Evolutionary conservation across 2,113 vertebrate genomes (phyloP).

Genomic region (Pedetes capensis): DNA sequence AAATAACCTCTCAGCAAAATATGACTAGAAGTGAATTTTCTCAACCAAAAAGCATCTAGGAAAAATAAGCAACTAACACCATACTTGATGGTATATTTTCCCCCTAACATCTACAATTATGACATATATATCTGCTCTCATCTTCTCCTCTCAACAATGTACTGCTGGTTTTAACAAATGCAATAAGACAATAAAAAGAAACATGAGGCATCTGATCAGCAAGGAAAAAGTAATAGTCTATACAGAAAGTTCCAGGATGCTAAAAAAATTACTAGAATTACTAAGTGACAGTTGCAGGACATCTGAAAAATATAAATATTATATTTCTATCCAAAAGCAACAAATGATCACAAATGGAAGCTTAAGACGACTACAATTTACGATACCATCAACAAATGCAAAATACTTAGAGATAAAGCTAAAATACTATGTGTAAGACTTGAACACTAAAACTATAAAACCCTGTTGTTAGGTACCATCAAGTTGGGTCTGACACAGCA

Average conservation of each 20-base stretch:
- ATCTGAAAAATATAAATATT: not conserved
- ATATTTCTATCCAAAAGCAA: not conserved
- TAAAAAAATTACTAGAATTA: not conserved
- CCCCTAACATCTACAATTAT: not conserved
- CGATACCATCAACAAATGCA: not conserved
- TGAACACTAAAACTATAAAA: not conserved
- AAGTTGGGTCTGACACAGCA: too few species aligned
- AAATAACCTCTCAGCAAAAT: not conserved
- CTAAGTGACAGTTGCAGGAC: not conserved
- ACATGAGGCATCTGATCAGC: not conserved
- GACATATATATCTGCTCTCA: not conserved
- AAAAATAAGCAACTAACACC: not conserved
- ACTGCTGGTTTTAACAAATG: not conserved
- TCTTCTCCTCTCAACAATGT: not conserved
- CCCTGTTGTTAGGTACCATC: too few species aligned
- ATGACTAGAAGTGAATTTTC: not conserved
- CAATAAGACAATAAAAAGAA: not conserved
- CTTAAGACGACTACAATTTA: not conserved
- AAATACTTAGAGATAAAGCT: not conserved
- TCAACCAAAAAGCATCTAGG: not conserved
- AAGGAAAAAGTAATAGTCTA: not conserved
- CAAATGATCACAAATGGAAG: not conserved
- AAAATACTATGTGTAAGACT: not conserved
- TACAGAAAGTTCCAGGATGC: not conserved
- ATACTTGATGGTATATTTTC: not conserved